Base-by-base conservation (phyloP, 2,888 invertebrate genomes). In the Xanthia togata region DNA sequence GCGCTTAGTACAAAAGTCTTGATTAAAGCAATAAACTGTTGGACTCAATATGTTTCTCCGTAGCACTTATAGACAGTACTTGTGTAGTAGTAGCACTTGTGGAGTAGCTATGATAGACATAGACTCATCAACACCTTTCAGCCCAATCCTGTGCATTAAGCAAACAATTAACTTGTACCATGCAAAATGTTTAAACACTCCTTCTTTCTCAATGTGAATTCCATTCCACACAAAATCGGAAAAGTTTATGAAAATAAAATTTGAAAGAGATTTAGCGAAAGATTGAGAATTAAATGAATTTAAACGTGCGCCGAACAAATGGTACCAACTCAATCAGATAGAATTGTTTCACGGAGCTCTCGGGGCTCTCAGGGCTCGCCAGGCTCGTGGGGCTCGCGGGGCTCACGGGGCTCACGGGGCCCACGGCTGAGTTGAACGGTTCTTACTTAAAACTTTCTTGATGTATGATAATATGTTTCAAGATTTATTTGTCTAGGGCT, bases 401-500 rank as follows among this genome's bases (percentile, higher is more conserved):
- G n/a, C n/a, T 68, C 12, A 1, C 4, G 64, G 62, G 2, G 31
- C 70, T 41, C 31, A 8, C 44, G 14, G 23, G 44, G 31, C 44
- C n/a, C 14, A 1, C 41, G 63, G 41, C 47, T 57, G 20, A 26
- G 35, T 38, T 41, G 8, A 11, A 57, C 50, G 11, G 26, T 41
- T 60, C 53, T 65, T 78, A 55, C 59, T 78, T 59, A 57, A 65
- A 79, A 81, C 83, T 79, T 83, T 73, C 69, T 65, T 73, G 84
- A 79, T 79, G 35, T 79, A 83, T 70, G 69, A 70, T 81, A 71
- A 79, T 79, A 83, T 62, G 79, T 70, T 69, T 57, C 55, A 44
- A 53, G 81, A 83, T 69, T 81, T 73, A 83, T 83, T 31, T 73
- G 79, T 79, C 73, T 78, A 77, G 41, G 67, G 50, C 68, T 83